Percentiles rank a stretch among this genome's conserved stretches.
phyloP scores from a whole-genome alignment of 2,113 vertebrate genomes.

The Rhea pennata region DNA sequence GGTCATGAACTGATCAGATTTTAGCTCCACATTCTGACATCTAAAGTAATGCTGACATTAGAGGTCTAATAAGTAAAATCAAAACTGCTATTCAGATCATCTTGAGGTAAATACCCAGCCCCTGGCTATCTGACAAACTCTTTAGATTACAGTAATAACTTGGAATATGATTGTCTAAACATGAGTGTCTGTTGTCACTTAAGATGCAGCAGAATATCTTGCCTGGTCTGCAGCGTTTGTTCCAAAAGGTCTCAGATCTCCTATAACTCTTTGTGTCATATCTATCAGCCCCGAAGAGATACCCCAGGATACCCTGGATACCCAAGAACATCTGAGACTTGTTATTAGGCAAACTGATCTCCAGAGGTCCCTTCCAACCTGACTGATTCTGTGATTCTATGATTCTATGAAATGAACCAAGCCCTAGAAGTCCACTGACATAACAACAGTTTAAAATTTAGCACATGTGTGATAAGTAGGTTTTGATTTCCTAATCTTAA shows the following conservation, averaged over 20 bases:
- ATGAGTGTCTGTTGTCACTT: neutral
- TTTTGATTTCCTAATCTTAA: neutral
- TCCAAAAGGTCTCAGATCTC: neutral
- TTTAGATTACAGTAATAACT: neutral
- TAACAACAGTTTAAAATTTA: neutral
- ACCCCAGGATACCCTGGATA: neutral
- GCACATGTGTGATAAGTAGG: neutral
- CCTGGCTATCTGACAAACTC: neutral
- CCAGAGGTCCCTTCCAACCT: too few relatives aligned
- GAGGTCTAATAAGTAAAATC: neutral
- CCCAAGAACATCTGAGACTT: neutral
- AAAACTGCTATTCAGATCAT: neutral
- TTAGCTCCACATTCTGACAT: neutral
- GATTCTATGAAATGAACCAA: neutral
- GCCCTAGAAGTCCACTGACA: neutral
- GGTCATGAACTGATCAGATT: neutral
- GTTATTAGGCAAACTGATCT: neutral
- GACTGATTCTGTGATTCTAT: too few relatives aligned
- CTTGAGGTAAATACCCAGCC: neutral
- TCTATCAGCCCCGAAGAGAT: neutral
- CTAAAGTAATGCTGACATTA: neutral
- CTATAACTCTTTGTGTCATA: neutral
- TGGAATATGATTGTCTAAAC: neutral
- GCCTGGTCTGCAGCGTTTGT: neutral
- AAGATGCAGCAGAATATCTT: neutral